Conservation (phyloP, 2,113 vertebrate species). For the Paratilapia polleni region DNA sequence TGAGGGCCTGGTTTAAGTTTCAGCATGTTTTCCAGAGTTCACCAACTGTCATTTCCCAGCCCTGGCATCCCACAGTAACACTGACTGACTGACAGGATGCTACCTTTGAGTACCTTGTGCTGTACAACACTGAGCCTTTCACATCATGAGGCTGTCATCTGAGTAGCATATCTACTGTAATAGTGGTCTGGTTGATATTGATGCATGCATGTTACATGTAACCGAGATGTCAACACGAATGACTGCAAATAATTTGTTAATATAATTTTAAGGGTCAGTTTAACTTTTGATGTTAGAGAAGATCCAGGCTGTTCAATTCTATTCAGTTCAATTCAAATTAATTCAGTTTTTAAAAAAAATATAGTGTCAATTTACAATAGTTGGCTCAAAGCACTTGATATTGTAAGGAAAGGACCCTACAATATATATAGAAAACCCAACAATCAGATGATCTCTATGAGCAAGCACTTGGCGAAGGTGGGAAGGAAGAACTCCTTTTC, state of each 20-base stretch:
- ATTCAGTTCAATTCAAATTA: not conserved
- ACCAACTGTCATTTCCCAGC: constrained; percentile 59
- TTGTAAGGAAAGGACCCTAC: not conserved
- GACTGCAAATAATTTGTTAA: not conserved
- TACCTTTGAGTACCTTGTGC: constrained; percentile 64
- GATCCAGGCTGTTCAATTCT: not conserved
- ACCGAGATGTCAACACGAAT: not conserved
- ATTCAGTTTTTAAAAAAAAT: not conserved
- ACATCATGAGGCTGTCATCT: constrained; percentile 63
- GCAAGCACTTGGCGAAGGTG: not conserved
- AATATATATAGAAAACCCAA: not conserved
- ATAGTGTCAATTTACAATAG: not conserved
- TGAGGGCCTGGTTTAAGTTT: constrained; percentile 63
- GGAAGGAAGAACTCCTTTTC: not conserved
- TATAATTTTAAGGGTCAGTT: not conserved
- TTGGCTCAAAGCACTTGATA: not conserved
- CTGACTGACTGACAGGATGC: constrained; percentile 58
- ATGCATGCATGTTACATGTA: not conserved
- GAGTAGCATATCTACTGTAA: constrained; percentile 15
- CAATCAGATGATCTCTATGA: not conserved
- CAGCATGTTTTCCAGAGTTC: constrained; percentile 58
- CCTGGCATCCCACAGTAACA: constrained; percentile 47
- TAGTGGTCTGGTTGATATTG: not conserved
- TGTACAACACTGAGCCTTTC: constrained; percentile 46
- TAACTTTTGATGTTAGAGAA: not conserved